Evolutionary conservation across 2,797 vertebrate species (phyloP).

Genomic region (Oreochromis mossambicus): DNA sequence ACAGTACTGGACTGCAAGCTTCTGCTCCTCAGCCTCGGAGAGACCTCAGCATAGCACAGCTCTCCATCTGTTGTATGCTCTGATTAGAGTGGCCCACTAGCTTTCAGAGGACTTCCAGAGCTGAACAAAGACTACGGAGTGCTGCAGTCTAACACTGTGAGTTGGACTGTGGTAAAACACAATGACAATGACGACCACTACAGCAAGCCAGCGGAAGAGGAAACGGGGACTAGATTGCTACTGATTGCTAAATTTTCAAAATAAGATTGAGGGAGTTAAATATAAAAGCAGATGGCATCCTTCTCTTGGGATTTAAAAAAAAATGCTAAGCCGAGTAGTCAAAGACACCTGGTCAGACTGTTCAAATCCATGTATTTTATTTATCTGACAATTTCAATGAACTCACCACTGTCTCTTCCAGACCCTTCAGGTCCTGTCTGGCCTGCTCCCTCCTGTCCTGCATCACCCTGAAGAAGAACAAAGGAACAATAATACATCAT

Average conservation of each 20-base stretch:
- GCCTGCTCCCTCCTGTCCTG: constrained; percentile 96
- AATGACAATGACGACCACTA: neutral
- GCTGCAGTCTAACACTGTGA: neutral
- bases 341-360: neutral
- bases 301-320: neutral
- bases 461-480: constrained; percentile 82
- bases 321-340: neutral
- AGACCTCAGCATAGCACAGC: neutral
- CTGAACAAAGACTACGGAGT: neutral
- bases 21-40: neutral
- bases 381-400: neutral
- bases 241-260: neutral
- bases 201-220: neutral
- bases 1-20: neutral
- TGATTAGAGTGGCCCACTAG: neutral
- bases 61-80: neutral
- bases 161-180: neutral
- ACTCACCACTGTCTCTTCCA: constrained; percentile 98
- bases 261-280: neutral
- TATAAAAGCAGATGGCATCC: neutral
- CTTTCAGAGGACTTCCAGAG: neutral
- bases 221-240: fast-evolving
- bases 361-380: neutral
- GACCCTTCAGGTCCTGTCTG: constrained; percentile 94
- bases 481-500: neutral